Evolutionary conservation across 1,140 invertebrate species (phyloP), one percentile per base, ranked within the genome.

Genomic region (Dendroctonus valens): DNA sequence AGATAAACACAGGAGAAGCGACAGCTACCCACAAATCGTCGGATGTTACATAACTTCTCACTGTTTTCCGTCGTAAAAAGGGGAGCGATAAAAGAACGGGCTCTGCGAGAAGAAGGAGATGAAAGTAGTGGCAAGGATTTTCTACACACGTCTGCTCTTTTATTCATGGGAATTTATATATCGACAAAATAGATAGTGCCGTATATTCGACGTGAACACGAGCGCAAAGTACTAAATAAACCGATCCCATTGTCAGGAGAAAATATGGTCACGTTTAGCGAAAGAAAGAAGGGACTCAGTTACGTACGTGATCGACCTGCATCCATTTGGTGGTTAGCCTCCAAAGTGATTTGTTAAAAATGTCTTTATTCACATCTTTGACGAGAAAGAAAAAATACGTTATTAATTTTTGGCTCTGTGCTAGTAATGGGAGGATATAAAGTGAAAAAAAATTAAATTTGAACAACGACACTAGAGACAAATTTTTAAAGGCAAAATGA

Each of bases 111-210:
- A 38, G 48, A 46, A 49, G 51, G 37, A 38, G n/a, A 26, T 11
- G n/a, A 5, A 37, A 8, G 7, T 11, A 15, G 6, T 5, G 11
- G 14, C n/a, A 14, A n/a, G 7, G 40, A 55, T 59, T 59, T 59
- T 39, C 48, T 59, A 59, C 48, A 59, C 44, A 41, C 51, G 52
- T 65, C 54, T 46, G 57, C 63, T 65, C 54, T 65, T 65, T 65
- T 65, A 65, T 65, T 65, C 63, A 65, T 65, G 63, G 59, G 63
- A 54, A 65, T 65, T 65, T 65, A 65, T 65, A 58, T 59, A 65
- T 65, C 63, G 63, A 52, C 63, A 59, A 65, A 65, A 65, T 65
- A 54, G 54, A 65, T 65, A 59, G 63, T 65, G 63, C 63, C 63
- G 55, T 65, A 65, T 65, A 65, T 65, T 59, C 41, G 44, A 26